Percentiles rank a stretch among this genome's conserved stretches.
phyloP scores from a whole-genome alignment of 2,113 vertebrate species.

The Brachionichthys hirsutus region DNA sequence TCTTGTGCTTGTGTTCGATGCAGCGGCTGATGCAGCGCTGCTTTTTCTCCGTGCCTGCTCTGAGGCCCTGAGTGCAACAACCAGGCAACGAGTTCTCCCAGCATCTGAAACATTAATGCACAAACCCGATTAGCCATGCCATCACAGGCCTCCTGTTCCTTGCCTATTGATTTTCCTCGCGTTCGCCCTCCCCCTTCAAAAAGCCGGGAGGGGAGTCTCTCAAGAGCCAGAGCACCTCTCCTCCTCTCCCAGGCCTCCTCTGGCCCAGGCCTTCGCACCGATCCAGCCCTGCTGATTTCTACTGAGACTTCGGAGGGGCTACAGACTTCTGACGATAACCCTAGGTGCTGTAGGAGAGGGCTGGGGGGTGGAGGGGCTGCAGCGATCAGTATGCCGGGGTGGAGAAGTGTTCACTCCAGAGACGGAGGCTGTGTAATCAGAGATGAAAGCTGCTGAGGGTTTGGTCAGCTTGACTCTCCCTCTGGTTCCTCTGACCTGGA shows the following conservation, averaged over 20 bases:
- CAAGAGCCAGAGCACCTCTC: conserved; percentile 66
- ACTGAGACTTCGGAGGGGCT: conserved; percentile 61
- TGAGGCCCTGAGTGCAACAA: conserved; percentile 48
- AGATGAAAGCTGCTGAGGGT: conserved; percentile 67
- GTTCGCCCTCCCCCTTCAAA: conserved; percentile 63
- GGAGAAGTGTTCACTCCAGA: conserved; percentile 54
- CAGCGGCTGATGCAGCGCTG: too few relatives aligned
- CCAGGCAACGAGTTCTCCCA: conserved; percentile 61
- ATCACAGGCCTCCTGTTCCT: conserved; percentile 77
- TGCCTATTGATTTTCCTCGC: conserved; percentile 81
- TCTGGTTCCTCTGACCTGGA: conserved; percentile 61
- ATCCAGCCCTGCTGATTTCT: conserved; percentile 65
- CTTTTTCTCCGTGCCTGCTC: conserved; percentile 50
- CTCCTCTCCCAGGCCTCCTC: conserved; percentile 68
- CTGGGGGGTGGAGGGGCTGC: conserved; percentile 15
- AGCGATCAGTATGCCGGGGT: conserved; percentile 60
- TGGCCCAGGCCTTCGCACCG: conserved; percentile 56
- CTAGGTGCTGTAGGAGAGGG: conserved; percentile 53
- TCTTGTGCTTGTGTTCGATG: neutral
- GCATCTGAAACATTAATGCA: conserved; percentile 82
- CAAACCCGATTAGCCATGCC: conserved; percentile 78
- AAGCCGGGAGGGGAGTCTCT: conserved; percentile 69
- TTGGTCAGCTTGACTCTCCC: conserved; percentile 58
- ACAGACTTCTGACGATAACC: conserved; percentile 66
- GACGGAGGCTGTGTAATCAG: conserved; percentile 64